Percentiles rank a stretch among this genome's conserved stretches.
Evolutionary conservation across 92 coral and sea anemone genomes (phyloP).

Genomic region (Galaxea fascicularis): DNA sequence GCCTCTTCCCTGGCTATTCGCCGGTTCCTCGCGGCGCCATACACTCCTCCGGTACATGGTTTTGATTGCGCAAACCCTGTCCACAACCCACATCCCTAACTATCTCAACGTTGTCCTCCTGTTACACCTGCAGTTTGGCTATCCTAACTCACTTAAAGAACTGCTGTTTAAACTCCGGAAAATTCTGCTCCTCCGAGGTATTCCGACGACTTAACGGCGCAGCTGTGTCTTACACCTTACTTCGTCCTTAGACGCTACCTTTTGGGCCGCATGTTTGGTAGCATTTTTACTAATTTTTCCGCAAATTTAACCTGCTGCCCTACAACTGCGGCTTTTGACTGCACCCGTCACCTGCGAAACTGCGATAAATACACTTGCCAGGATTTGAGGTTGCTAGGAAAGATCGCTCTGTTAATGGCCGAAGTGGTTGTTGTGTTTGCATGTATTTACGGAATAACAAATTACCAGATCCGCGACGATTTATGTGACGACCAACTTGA

Average conservation of each 20-base stretch:
- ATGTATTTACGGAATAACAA: too few relatives aligned
- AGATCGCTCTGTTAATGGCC: too few relatives aligned
- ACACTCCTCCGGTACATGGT: constrained; percentile 42
- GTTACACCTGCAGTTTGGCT: constrained; percentile 51
- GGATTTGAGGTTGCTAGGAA: too few relatives aligned
- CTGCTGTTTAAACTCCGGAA: constrained; percentile 32
- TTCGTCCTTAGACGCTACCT: constrained; percentile 40
- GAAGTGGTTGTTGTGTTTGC: too few relatives aligned
- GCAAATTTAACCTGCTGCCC: constrained; percentile 54
- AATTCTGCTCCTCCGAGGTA: constrained; percentile 33
- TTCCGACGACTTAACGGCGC: constrained; percentile 31
- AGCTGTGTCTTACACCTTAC: constrained; percentile 15
- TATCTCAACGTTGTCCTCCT: constrained; percentile 44
- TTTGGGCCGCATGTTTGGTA: constrained; percentile 68
- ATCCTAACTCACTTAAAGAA: constrained; percentile 52
- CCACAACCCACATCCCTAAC: constrained; percentile 36
- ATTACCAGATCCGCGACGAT: too few relatives aligned
- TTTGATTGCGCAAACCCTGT: constrained; percentile 54
- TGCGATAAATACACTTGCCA: too few relatives aligned
- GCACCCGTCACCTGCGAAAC: constrained; percentile 21
- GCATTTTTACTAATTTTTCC: constrained; percentile 57
- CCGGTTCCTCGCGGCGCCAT: constrained; percentile 2
- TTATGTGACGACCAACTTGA: too few relatives aligned
- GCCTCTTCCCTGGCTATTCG: neutral
- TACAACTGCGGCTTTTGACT: constrained; percentile 27